Evolutionary conservation across 2,113 vertebrate species (phyloP), one percentile per base, ranked within the genome.

Genomic region (Gorsachius goisagi): DNA sequence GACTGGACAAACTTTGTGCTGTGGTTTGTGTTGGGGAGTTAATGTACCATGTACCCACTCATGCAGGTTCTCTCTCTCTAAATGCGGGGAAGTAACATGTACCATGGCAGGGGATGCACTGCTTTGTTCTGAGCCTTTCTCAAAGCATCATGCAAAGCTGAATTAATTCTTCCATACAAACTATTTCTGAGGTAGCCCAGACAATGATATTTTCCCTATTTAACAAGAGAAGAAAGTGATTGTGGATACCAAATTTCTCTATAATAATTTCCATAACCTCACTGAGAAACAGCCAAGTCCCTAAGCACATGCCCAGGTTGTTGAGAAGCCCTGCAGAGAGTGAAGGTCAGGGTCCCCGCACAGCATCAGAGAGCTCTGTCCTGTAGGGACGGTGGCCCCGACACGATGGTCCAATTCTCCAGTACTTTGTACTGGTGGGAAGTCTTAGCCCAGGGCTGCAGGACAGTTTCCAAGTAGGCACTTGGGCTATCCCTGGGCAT

Each of bases 381-480:
- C 37, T 6, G 2, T 4, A 56, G 22, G 22, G 20, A 5, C 15
- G 20, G 10, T 66, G 47, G 26, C 9, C 24, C 58, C 7, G 1
- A 69, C 22, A n/a, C 1, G 0, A 10, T 21, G 28, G 19, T 39
- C 39, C 9, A 2, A 66, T 50, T 50, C 41, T 9, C 4, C 7
- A 44, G 16, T 27, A 8, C 19, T 86, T 55, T 41, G 8, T 32
- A 20, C 13, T 3, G 4, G 15, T 44, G 41, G 15, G 20, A 85
- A 53, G 9, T 4, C 1, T 28, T 59, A 72, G n/a, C 20, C 37
- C 4, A 3, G 22, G 24, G 15, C 47, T 69, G 9, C 37, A 59
- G 39, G 4, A n/a, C 32, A 52, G 41, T 12, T 56, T 69, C 63
- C 12, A 77, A 39, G 50, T 9, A 11, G 6, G 18, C 37, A 47